A percentile compares a stretch with the other conserved stretches of the same genome.
phyloP scores from a whole-genome alignment of 2,113 vertebrate genomes.

The Sialia sialis region DNA sequence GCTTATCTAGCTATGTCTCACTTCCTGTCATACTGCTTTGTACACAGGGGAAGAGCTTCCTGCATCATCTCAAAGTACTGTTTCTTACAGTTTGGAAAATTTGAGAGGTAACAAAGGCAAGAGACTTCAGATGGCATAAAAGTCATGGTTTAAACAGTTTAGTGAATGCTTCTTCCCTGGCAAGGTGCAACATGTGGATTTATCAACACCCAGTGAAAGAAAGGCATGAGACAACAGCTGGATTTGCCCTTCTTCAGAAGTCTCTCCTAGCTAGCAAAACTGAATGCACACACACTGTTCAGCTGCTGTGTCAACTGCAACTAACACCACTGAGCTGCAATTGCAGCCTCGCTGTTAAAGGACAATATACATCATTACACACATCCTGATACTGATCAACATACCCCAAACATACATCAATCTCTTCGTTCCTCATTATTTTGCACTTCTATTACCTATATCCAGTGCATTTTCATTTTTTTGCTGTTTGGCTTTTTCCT shows the following conservation, averaged over 20 bases:
- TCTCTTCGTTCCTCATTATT: background rate
- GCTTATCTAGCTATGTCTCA: background rate
- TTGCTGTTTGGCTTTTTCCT: background rate
- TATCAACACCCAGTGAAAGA: background rate
- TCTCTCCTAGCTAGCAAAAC: background rate
- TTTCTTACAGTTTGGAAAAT: background rate
- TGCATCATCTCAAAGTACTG: background rate
- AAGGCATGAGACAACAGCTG: background rate
- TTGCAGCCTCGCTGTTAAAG: background rate
- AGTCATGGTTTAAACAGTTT: background rate
- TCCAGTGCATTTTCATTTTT: background rate
- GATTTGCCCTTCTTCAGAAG: background rate
- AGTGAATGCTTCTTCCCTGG: background rate
- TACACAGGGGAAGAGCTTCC: background rate
- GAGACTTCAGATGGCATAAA: background rate
- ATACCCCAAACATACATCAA: fast-evolving
- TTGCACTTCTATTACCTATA: background rate
- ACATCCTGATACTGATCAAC: background rate
- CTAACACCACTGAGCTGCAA: background rate
- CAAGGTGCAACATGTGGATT: background rate
- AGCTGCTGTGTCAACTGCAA: background rate
- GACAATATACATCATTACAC: background rate
- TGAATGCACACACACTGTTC: background rate
- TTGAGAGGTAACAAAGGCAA: background rate
- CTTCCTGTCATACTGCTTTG: background rate